Conservation (phyloP, 2,113 vertebrate species). For the Nestor notabilis region DNA sequence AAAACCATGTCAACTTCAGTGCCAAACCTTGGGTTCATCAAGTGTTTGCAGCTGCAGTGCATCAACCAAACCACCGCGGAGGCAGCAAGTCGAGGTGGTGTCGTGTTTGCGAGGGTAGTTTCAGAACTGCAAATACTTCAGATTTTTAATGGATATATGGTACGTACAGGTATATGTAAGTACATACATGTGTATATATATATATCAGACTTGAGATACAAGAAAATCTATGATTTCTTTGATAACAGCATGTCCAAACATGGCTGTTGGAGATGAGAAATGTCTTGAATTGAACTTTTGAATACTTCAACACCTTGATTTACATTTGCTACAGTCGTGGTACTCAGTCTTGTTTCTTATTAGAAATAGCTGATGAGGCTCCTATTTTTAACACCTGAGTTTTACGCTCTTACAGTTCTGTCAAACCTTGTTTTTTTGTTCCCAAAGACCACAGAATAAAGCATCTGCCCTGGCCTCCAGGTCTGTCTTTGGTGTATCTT, state of each 20-base stretch:
- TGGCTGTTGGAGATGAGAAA: not conserved
- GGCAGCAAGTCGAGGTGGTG: not conserved
- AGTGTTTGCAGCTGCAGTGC: not conserved
- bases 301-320: not conserved
- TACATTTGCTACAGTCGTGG: fast-evolving
- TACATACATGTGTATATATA: not conserved
- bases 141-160: not conserved
- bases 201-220: not conserved
- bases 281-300: not conserved
- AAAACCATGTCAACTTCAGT: not conserved
- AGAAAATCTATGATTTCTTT: not conserved
- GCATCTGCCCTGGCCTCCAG: not conserved
- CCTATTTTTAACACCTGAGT: not conserved
- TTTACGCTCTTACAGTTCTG: not conserved
- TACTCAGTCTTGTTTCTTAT: not conserved
- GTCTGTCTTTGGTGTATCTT: not conserved
- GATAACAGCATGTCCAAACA: not conserved
- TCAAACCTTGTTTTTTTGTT: not conserved
- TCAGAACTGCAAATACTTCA: not conserved
- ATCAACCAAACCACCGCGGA: not conserved
- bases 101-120: not conserved
- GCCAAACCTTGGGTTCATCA: not conserved
- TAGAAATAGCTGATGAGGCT: not conserved
- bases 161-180: not conserved
- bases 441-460: not conserved